These are phyloP conservation scores for Heteropelma amictum DNA, from an alignment of 2,888 invertebrate species.

Conservation along the genomic window DNA sequence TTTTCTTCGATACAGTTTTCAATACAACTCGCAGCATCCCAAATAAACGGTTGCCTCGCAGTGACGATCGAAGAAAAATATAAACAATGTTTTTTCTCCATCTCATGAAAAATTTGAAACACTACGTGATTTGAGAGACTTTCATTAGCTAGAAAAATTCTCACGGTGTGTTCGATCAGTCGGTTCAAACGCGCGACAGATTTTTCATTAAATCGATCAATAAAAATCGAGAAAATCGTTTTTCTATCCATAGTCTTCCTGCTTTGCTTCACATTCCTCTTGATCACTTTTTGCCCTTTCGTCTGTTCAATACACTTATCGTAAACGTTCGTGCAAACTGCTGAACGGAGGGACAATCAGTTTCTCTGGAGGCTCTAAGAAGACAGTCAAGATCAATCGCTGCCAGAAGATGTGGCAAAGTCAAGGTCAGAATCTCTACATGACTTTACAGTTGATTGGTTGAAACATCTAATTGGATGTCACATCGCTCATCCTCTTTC, in stretches of 20 bases:
- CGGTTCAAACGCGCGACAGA: too few relatives aligned
- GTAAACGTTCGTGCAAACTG: slow-evolving; percentile 8
- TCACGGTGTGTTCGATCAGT: not conserved
- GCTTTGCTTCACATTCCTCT: not conserved
- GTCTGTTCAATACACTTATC: not conserved
- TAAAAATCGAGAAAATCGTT: too few relatives aligned
- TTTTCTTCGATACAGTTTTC: not conserved
- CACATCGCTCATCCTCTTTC: too few relatives aligned
- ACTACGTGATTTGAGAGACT: too few relatives aligned
- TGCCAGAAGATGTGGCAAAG: slow-evolving; percentile 88
- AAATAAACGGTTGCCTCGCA: not conserved
- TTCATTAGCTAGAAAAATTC: not conserved
- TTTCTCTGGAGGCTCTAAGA: slow-evolving; percentile 89
- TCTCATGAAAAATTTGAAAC: too few relatives aligned
- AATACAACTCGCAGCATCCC: not conserved
- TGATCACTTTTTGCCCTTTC: not conserved
- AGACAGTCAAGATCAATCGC: slow-evolving; percentile 92
- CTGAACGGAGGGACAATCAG: slow-evolving; percentile 57
- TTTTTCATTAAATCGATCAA: too few relatives aligned
- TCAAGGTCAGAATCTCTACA: slow-evolving; percentile 82
- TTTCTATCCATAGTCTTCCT: not conserved
- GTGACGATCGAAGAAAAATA: not conserved
- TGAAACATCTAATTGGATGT: too few relatives aligned
- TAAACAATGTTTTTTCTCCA: not conserved
- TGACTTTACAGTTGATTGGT: too few relatives aligned